Evolutionary conservation across 2,888 invertebrate species (phyloP), one percentile per base, ranked within the genome.

Genomic region (Aethes cnicana): DNA sequence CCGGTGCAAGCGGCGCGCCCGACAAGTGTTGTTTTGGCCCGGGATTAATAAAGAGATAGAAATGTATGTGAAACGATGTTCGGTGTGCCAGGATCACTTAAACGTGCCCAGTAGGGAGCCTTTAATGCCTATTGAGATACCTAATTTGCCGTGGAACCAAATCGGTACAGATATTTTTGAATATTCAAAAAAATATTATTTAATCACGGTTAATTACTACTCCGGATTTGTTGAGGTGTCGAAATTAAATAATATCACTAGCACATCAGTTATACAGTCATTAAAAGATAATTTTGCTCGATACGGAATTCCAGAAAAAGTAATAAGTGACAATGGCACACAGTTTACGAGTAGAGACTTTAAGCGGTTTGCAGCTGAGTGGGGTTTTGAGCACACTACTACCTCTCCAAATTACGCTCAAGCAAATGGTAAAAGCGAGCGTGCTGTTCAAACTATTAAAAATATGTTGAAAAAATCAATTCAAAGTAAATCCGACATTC

Each of bases 111-210:
- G 5, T 8, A 53, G 28, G 5, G 54, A 58, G 20, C 54, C 54
- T 7, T 23, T 53, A 12, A 8, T 54, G 1, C 48, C 48, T 0
- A 26, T 46, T n/a, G 37, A 47, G 9, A 53, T 58, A 9, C 57
- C 55, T 3, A 3, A 7, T 4, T 16, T 57, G 5, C 57, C 58
- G n/a, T 58, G 58, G 58, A 2, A 26, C 16, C 58, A 58, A 47
- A 25, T 58, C 5, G 58, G 53, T 5, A 33, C 56, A 3, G 59
- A 62, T 28, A 44, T 62, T 8, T 62, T 58, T 32, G 56, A 59
- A 23, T 53, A 44, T 32, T 35, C 23, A 11, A 53, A 49, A 14
- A 55, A 55, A 41, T 23, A 47, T 23, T 57, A 42, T 33, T 14
- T 62, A 3, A 44, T 58, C 5, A 9, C 59, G 1, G 41, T 54